Evolutionary conservation across 2,113 vertebrate species (phyloP), one percentile per base, ranked within the genome.

Genomic region (Bambusicola thoracicus): DNA sequence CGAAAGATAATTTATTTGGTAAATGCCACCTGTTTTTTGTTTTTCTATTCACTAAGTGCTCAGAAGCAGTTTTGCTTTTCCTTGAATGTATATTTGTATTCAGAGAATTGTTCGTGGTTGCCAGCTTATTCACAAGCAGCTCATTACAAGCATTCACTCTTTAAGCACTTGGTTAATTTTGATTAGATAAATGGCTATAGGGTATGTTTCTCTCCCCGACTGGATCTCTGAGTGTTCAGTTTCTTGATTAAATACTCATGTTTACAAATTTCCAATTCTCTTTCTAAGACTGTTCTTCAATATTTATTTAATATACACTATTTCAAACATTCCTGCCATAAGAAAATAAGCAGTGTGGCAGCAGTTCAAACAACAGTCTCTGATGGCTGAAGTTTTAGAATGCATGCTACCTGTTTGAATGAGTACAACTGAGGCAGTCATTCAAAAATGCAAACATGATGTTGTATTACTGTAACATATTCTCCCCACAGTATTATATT

Each of bases 111-210:
- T 85, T 85, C 1, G 20, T 62, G 40, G 40, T 82, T 92, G 75
- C 87, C 87, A 95, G 87, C 79, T 89, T 91, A 80, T 94, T 85
- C 87, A 77, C 85, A 89, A 91, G 79, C 63, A 95, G 85, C 81
- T 95, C 72, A 85, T 95, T 94, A 96, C 93, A 80, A 92, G 63
- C 0, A 0, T 69, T 93, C 87, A 53, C 72, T 87, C 85, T 85
- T 65, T 93, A 94, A 95, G 75, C 32, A 87, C 85, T 91, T 90
- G 63, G 90, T 93, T 95, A 94, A 95, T 95, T 96, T 96, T 96
- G 85, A 90, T 91, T 91, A 96, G 93, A 87, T 58, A 95, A 95
- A 96, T 85, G 79, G 75, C 94, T 91, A 90, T 41, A 85, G 87
- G 93, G 75, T 77, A 70, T 44, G 41, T 87, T 91, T 94, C 65